A percentile compares a stretch with the other conserved stretches of the same genome.
These are phyloP conservation scores for Chydorus sphaericus DNA, from an alignment of 2,888 invertebrate genomes.

Conservation along the genomic window DNA sequence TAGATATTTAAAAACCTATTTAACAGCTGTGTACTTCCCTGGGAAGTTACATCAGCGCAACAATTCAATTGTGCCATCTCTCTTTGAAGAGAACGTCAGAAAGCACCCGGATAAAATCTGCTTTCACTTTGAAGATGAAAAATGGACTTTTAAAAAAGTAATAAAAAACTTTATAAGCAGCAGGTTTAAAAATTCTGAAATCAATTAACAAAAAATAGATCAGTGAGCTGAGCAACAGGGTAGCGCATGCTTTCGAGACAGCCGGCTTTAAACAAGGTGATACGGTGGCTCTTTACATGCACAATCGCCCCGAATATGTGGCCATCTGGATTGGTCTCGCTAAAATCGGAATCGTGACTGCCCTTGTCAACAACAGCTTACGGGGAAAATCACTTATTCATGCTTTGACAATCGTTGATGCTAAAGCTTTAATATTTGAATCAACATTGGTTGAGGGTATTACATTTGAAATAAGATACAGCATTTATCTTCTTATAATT, in stretches of 20 bases:
- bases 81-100: slow-evolving; percentile 57
- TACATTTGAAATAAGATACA: slow-evolving; percentile 12
- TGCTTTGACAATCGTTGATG: slow-evolving; percentile 76
- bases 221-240: slow-evolving; percentile 70
- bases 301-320: slow-evolving; percentile 83
- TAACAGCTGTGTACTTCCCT: too few relatives aligned
- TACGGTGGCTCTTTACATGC: slow-evolving; percentile 73
- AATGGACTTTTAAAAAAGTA: slow-evolving; percentile 74
- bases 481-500: neutral
- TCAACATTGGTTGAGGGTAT: slow-evolving; percentile 49
- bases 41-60: too few relatives aligned
- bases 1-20: too few relatives aligned
- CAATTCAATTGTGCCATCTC: too few relatives aligned
- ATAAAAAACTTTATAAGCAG: too few relatives aligned
- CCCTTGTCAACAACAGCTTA: slow-evolving; percentile 88
- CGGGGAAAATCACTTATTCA: slow-evolving; percentile 68
- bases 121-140: slow-evolving; percentile 63
- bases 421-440: slow-evolving; percentile 73
- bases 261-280: slow-evolving; percentile 79
- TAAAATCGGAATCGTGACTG: slow-evolving; percentile 67
- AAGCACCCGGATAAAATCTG: slow-evolving; percentile 71
- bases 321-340: slow-evolving; percentile 85
- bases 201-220: slow-evolving; percentile 31
- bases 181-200: too few relatives aligned
- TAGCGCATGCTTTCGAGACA: slow-evolving; percentile 60